Percentiles rank a stretch among this genome's conserved stretches.
phyloP scores from a whole-genome alignment of 2,797 vertebrate species.

The Simalia tracyae region DNA sequence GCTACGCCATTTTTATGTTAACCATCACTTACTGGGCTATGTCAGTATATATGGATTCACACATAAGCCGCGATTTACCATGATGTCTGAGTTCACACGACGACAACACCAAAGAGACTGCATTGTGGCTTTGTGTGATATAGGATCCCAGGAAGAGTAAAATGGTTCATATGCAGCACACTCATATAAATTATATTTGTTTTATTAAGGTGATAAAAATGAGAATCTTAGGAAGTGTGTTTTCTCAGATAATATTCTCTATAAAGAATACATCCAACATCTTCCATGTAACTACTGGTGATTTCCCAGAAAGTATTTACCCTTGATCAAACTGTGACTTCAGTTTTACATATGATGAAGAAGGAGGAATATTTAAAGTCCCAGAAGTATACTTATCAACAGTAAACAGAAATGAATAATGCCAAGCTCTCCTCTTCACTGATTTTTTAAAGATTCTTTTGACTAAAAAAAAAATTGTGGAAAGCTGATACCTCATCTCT shows the following conservation, averaged over 20 bases:
- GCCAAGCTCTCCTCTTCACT: not conserved
- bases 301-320: not conserved
- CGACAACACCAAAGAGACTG: not conserved
- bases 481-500: too few relatives aligned
- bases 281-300: not conserved
- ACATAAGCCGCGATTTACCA: not conserved
- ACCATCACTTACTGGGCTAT: too few relatives aligned
- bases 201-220: constrained; percentile 24
- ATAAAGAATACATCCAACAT: not conserved
- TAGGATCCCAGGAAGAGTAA: not conserved
- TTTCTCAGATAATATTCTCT: not conserved
- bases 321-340: not conserved
- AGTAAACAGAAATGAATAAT: not conserved
- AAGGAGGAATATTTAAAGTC: not conserved
- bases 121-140: not conserved
- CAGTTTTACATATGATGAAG: not conserved
- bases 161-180: not conserved
- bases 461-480: not conserved
- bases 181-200: not conserved
- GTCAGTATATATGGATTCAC: not conserved
- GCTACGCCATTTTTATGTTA: not conserved
- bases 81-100: not conserved
- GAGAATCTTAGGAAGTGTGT: constrained; percentile 3
- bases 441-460: not conserved
- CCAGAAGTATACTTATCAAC: not conserved